Evolutionary conservation across 2,797 vertebrate species (phyloP).

Genomic region (Acipenser ruthenus): DNA sequence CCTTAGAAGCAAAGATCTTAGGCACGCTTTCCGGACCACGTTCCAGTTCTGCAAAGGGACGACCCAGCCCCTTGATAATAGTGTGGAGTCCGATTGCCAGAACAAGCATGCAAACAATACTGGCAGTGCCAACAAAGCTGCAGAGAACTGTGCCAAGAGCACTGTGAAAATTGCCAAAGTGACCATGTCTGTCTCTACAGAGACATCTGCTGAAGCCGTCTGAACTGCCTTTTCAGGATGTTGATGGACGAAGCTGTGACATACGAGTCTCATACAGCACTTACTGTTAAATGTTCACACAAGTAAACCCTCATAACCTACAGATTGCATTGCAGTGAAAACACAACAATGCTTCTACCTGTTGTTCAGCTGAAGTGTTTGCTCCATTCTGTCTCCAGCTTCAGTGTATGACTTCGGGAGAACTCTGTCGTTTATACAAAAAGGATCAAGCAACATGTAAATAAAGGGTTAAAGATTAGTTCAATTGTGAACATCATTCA

Average conservation of each 20-base stretch:
- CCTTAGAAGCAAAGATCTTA: constrained; percentile 93
- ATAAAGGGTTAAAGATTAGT: neutral
- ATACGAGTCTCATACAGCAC: neutral
- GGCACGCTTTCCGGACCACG: constrained; percentile 89
- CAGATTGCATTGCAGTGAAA: neutral
- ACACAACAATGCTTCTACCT: neutral
- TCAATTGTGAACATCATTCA: neutral
- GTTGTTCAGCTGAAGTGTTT: constrained; percentile 18
- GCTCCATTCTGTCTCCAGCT: too few species aligned
- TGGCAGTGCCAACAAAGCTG: constrained; percentile 78
- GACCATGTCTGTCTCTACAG: constrained; percentile 98
- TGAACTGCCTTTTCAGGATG: constrained; percentile 33
- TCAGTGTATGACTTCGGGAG: too few species aligned
- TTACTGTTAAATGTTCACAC: neutral
- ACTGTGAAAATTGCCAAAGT: constrained; percentile 99
- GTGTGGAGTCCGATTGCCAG: constrained; percentile 95
- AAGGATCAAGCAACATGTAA: neutral
- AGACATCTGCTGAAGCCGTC: constrained; percentile 92
- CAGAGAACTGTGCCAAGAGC: constrained; percentile 96
- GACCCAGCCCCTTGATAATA: constrained; percentile 89
- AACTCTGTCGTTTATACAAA: too few species aligned
- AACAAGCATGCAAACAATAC: constrained; percentile 76
- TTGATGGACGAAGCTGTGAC: neutral
- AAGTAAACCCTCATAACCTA: neutral
- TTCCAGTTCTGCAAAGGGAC: constrained; percentile 81